phyloP scores from a whole-genome alignment of 2,113 vertebrate genomes.

The Hydropotes inermis region DNA sequence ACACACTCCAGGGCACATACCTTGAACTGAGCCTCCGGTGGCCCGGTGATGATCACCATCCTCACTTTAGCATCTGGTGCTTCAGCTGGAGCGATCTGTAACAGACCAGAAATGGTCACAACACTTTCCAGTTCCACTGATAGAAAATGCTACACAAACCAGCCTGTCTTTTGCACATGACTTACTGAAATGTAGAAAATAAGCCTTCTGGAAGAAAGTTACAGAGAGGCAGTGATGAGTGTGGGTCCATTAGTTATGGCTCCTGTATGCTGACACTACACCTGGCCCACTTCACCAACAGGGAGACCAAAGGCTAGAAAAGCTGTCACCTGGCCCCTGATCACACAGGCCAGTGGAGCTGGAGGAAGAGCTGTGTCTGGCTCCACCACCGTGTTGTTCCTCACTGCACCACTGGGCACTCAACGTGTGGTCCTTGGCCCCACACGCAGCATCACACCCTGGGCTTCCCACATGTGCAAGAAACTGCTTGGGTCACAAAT shows the following conservation, averaged over 20 bases:
- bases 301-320: not conserved
- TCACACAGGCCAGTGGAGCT: not conserved
- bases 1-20: constrained; percentile 73
- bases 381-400: rapidly evolving
- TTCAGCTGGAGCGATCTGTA: constrained; percentile 96
- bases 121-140: not conserved
- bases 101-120: constrained; percentile 58
- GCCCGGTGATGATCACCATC: constrained; percentile 96
- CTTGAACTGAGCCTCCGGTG: constrained; percentile 99
- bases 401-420: not conserved
- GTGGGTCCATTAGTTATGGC: not conserved
- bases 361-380: not conserved
- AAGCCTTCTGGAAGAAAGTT: not conserved
- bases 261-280: not conserved
- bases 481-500: not conserved
- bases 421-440: not conserved
- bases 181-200: not conserved
- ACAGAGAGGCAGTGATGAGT: not conserved
- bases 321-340: not conserved
- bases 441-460: not conserved
- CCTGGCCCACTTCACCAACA: not conserved
- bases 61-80: constrained; percentile 94
- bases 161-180: not conserved
- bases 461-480: not conserved
- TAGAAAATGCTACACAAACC: not conserved